Base-by-base conservation (phyloP, 2,888 invertebrate species). In the Empis livida region DNA sequence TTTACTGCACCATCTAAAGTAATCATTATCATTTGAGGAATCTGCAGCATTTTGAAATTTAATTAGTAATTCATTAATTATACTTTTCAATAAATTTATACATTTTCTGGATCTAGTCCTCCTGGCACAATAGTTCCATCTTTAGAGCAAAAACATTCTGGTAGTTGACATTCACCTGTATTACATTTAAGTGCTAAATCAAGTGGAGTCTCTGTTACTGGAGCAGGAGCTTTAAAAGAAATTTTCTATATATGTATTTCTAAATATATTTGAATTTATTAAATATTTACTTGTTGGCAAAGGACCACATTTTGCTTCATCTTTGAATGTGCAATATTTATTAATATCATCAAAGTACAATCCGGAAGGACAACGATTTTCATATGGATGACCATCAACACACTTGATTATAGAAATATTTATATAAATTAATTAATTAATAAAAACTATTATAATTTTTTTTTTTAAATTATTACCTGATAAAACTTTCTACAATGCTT, bases 1-100 rank as follows among this genome's bases (percentile, higher is more conserved):
- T 94, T 94, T 56, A 93, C 80, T 20, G 92, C 93, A 45, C 93
- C 94, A 65, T 93, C 93, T 65, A 94, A 92, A 38, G 93, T 92
- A 59, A 94, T 69, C 61, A 93, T 69, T 58, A 94, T 86, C 78
- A 94, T 91, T 76, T 94, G 93, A 9, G 93, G 93, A 37, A 87
- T 84, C 89, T 92, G 73, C 10, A 73, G 55, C 54, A 44, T 51
- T 44, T 53, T 32, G 42, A 50, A 42, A 42, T 13, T 10, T 20
- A 47, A 38, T 11, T 9, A 38, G 32, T 32, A 32, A 3, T 32
- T 5, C 13, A 13, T 5, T 8, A 32, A 13, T 32, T 2, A 35
- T 13, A 13, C 35, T 32, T 32, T 32, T 32, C 9, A 32, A n/a
- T 13, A n/a, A 5, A n/a, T 35, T 35, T n/a, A n/a, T 35, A 90